phyloP scores from a whole-genome alignment of 1,140 invertebrate genomes.

The Palaemon carinicauda region DNA sequence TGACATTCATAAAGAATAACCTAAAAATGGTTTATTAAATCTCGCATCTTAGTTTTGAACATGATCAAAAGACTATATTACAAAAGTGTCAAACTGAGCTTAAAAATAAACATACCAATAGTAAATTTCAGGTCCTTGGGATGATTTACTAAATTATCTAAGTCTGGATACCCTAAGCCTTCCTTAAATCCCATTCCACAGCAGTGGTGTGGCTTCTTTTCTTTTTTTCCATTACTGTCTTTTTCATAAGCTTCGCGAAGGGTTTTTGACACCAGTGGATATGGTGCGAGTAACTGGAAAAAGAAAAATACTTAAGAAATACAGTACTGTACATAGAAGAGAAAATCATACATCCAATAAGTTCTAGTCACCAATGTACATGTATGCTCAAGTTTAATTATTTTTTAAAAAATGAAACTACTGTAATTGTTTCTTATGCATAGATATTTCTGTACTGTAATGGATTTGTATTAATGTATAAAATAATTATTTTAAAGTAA shows the following conservation, averaged over 20 bases:
- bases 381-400: too few species aligned
- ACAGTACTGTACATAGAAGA: too few species aligned
- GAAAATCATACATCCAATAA: too few species aligned
- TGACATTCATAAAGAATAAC: too few species aligned
- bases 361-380: too few species aligned
- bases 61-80: neutral
- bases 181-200: constrained; percentile 84
- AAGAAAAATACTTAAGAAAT: constrained; percentile 50
- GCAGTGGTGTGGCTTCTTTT: constrained; percentile 72
- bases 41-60: neutral
- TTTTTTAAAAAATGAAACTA: too few species aligned
- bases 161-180: constrained; percentile 87
- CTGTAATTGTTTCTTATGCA: too few species aligned
- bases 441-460: too few species aligned
- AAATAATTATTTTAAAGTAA: too few species aligned
- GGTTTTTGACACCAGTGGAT: constrained; percentile 93
- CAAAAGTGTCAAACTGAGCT: neutral
- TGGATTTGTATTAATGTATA: too few species aligned
- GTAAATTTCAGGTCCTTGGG: constrained; percentile 87
- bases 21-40: too few species aligned
- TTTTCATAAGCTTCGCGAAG: constrained; percentile 75
- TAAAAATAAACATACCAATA: constrained; percentile 75
- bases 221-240: constrained; percentile 70
- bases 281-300: constrained; percentile 80
- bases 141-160: constrained; percentile 83